A percentile compares a stretch with the other conserved stretches of the same genome.
Conservation (phyloP, 1,140 invertebrate species). For the Drusus annulatus region DNA sequence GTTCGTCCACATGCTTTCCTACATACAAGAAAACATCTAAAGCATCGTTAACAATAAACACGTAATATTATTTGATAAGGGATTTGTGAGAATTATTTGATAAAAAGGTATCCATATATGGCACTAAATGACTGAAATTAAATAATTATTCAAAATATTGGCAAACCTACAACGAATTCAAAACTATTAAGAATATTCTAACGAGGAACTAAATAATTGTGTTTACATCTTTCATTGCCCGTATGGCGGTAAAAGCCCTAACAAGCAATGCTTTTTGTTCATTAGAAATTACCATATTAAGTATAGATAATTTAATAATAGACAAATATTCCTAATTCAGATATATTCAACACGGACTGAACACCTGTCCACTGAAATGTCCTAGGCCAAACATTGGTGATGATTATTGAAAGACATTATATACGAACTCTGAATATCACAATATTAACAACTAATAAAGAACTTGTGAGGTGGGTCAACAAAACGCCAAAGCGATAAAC, state of each 20-base stretch:
- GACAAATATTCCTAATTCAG: not conserved
- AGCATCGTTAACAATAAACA: slow-evolving; percentile 37
- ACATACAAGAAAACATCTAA: slow-evolving; percentile 37
- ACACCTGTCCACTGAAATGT: slow-evolving; percentile 5
- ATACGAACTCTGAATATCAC: slow-evolving; percentile 27
- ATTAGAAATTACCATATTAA: not conserved
- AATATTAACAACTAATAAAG: slow-evolving; percentile 21
- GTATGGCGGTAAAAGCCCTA: not conserved
- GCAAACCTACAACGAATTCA: slow-evolving; percentile 21
- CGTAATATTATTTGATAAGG: slow-evolving; percentile 22
- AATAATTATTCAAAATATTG: slow-evolving; percentile 23
- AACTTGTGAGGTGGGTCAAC: too few species aligned
- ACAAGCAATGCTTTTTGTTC: not conserved
- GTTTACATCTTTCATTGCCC: not conserved
- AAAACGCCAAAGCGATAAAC: too few species aligned
- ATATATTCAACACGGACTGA: not conserved
- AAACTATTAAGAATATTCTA: not conserved
- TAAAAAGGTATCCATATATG: slow-evolving; percentile 23
- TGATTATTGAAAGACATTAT: slow-evolving; percentile 19
- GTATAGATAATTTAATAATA: slow-evolving; percentile 6
- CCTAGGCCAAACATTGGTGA: slow-evolving; percentile 29
- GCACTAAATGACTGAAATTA: slow-evolving; percentile 35
- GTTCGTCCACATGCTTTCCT: not conserved
- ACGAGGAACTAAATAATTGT: slow-evolving; percentile 9
- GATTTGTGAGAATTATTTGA: slow-evolving; percentile 22